phyloP scores from a whole-genome alignment of 2,797 vertebrate genomes.

The Gobio occitaniae region DNA sequence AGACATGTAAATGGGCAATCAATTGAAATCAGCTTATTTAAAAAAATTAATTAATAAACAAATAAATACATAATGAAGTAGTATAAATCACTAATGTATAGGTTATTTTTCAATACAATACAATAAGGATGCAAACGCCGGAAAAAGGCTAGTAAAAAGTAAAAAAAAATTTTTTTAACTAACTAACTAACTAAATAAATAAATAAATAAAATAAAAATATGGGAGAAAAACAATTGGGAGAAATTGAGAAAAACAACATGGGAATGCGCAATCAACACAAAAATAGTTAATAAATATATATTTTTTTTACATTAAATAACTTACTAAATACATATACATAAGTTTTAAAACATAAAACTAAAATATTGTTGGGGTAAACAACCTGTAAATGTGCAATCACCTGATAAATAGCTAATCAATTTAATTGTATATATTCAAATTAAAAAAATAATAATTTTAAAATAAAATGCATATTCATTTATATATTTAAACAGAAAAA shows the following conservation, averaged over 20 bases:
- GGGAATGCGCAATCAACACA: neutral
- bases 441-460: neutral
- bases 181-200: neutral
- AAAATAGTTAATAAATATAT: neutral
- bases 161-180: rapidly evolving
- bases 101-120: too few species aligned
- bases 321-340: neutral
- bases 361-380: neutral
- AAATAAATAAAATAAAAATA: neutral
- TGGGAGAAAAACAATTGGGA: neutral
- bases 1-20: too few species aligned
- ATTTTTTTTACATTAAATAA: neutral
- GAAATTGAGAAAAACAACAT: neutral
- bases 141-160: neutral
- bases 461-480: neutral
- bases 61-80: neutral
- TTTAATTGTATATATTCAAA: neutral
- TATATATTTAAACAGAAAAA: neutral
- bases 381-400: neutral
- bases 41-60: neutral
- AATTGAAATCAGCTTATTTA: neutral
- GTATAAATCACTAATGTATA: neutral
- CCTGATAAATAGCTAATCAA: neutral
- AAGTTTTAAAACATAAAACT: neutral
- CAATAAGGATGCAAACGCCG: neutral